Evolutionary conservation across 1,140 invertebrate genomes (phyloP), one percentile per base, ranked within the genome.

Genomic region (Aphelenchoides avenae): DNA sequence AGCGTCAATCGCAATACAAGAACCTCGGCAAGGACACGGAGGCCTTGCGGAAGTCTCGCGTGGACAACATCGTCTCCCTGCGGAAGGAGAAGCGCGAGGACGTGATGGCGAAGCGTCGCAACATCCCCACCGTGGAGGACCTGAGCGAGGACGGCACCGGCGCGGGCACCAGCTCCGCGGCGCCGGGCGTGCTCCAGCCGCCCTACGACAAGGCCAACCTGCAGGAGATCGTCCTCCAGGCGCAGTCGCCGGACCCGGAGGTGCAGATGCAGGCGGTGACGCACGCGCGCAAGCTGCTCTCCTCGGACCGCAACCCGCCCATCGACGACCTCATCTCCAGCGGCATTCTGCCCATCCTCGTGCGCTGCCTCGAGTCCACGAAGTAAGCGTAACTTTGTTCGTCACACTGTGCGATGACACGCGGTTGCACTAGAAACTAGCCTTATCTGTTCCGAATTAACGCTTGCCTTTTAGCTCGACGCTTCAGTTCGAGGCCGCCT

Each of bases 401-500:
- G 37, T n/a, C n/a, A n/a, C n/a, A n/a, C n/a, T n/a, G n/a, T n/a
- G n/a, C n/a, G n/a, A n/a, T n/a, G n/a, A n/a, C n/a, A n/a, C n/a
- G n/a, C n/a, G n/a, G n/a, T 13, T 13, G 34, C 34, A 13, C n/a
- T 36, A n/a, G 34, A 36, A 36, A 36, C 34, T n/a, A 13, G n/a
- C n/a, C 11, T 36, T n/a, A 36, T 36, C 34, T 11, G 34, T 36
- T 13, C 11, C n/a, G 11, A 11, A 13, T 36, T 36, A 9, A 54
- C 50, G n/a, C 18, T 52, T 52, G 29, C 27, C 24, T 65, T 75
- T 47, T 76, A 91, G 90, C 78, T 87, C 91, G 39, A 85, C 86
- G 49, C 80, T 98, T 57, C 93, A 98, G 80, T 99, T 98, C 80
- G 94, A 98, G 82, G 91, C 93, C 57, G 91, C 93, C 13, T 99